Conservation (phyloP, 2,888 invertebrate genomes). For the Oxytorus armatus region DNA sequence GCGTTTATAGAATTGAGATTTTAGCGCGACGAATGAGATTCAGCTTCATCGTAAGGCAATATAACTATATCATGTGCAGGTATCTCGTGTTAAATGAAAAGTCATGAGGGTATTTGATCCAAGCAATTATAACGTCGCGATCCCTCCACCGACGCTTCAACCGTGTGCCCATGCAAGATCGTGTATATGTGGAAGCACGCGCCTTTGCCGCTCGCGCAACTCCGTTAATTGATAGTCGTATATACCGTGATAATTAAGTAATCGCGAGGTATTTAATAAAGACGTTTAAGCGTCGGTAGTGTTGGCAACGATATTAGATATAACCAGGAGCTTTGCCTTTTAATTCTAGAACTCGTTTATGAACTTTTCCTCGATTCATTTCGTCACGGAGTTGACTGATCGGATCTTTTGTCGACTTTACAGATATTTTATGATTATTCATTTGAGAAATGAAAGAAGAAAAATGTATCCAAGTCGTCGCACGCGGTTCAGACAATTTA, state of each 20-base stretch:
- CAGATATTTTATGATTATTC: no score
- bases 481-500: no score
- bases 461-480: no score
- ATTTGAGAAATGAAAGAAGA: no score
- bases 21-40: no score
- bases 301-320: constrained; percentile 19
- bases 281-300: constrained; percentile 34
- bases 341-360: neutral
- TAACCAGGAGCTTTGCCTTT: constrained; percentile 7
- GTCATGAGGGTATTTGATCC: neutral
- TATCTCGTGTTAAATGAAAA: no score
- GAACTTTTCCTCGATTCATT: constrained; percentile 16
- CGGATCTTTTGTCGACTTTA: neutral
- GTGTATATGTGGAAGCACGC: constrained; percentile 16
- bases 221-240: constrained; percentile 69
- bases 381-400: neutral
- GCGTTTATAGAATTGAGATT: no score
- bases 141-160: neutral
- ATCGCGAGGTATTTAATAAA: constrained; percentile 58
- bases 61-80: no score
- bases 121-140: neutral
- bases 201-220: constrained; percentile 36
- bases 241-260: constrained; percentile 61
- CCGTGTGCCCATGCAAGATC: neutral
- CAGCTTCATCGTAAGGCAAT: no score